phyloP scores from a whole-genome alignment of 2,113 vertebrate species.

The Phylloscopus trochilus region DNA sequence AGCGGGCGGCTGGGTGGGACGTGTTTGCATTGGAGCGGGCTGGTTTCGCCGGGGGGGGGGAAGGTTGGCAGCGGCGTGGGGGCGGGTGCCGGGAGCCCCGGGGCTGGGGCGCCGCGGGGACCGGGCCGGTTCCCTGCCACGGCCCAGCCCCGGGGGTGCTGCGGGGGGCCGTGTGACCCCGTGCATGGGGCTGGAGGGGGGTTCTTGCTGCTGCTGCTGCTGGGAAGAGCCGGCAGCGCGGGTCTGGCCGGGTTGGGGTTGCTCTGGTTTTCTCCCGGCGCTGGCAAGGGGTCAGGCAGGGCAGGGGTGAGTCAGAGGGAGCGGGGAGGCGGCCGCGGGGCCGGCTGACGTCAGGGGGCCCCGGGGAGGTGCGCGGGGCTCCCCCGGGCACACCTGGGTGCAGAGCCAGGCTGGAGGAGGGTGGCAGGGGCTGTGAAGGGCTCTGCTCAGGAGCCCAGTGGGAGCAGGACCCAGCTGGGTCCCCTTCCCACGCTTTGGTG shows the following conservation, averaged over 20 bases:
- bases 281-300: constrained; percentile 25
- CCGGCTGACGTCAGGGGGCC: constrained; percentile 45
- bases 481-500: not conserved
- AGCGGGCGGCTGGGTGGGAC: constrained; percentile 45
- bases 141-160: accelerated
- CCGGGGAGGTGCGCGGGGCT: not conserved
- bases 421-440: not conserved
- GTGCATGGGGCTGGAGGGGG: accelerated
- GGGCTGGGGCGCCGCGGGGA: not conserved
- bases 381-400: not conserved
- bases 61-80: not conserved
- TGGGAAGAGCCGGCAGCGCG: not conserved
- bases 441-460: accelerated
- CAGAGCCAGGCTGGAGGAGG: not conserved
- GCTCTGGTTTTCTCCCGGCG: not conserved
- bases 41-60: not conserved
- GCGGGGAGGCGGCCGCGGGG: not conserved
- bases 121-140: not conserved
- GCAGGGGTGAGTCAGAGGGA: constrained; percentile 41
- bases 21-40: constrained; percentile 51
- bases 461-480: not conserved
- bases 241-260: not conserved
- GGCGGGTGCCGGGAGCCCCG: not conserved
- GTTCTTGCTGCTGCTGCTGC: not conserved
- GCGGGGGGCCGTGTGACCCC: not conserved